A percentile compares a stretch with the other conserved stretches of the same genome.
These are phyloP conservation scores for Anticlea derivata DNA, from an alignment of 2,888 invertebrate genomes.

Conservation along the genomic window DNA sequence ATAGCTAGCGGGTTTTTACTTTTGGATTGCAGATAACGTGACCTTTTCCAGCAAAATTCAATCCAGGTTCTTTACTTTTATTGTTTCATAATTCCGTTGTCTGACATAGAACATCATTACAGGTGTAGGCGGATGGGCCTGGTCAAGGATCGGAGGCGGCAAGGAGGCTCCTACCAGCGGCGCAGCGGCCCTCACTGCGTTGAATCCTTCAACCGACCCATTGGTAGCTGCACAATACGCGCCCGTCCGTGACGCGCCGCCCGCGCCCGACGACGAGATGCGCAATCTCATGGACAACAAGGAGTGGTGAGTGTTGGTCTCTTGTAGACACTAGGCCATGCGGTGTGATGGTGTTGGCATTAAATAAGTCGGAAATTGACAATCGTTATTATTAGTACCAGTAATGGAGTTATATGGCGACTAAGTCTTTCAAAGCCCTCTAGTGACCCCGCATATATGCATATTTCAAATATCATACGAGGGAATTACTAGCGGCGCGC, in stretches of 20 bases:
- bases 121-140: conserved; percentile 73
- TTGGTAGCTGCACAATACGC: conserved; percentile 90
- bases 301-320: conserved; percentile 82
- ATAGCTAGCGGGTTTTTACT: too few species aligned
- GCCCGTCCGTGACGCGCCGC: conserved; percentile 89
- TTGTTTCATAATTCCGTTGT: background rate
- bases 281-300: conserved; percentile 91
- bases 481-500: too few species aligned
- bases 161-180: conserved; percentile 80
- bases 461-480: too few species aligned
- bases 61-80: too few species aligned
- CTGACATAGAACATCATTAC: conserved; percentile 23
- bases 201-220: conserved; percentile 90
- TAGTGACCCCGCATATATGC: too few species aligned
- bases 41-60: too few species aligned
- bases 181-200: conserved; percentile 83
- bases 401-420: too few species aligned
- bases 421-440: too few species aligned
- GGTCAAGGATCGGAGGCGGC: conserved; percentile 76
- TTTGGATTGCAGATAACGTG: too few species aligned
- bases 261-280: conserved; percentile 87
- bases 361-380: too few species aligned
- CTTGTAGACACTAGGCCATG: background rate
- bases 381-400: too few species aligned
- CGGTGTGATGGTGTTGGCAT: too few species aligned